Percentiles rank a stretch among this genome's conserved stretches.
These are phyloP conservation scores for Sciurus vulgaris DNA, from an alignment of 2,797 vertebrate species.

Conservation along the genomic window DNA sequence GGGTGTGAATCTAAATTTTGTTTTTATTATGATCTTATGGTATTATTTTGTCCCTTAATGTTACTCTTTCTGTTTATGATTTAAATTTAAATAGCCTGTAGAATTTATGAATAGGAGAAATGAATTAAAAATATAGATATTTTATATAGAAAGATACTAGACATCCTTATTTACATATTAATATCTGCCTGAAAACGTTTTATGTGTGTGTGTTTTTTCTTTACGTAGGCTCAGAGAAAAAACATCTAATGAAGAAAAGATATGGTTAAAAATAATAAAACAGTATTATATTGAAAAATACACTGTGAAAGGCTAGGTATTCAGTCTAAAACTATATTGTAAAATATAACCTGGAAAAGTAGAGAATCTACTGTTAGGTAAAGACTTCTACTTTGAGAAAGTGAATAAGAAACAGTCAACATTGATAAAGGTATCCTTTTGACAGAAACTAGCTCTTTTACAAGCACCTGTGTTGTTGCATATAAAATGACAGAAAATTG, in stretches of 20 bases:
- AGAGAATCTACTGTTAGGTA: too few relatives aligned
- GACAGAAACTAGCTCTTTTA: not conserved
- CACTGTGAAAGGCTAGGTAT: not conserved
- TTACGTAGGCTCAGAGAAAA: constrained; percentile 83
- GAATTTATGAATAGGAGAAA: not conserved
- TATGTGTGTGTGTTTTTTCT: not conserved
- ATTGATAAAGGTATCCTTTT: not conserved
- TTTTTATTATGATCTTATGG: too few relatives aligned
- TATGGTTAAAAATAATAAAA: constrained; percentile 80
- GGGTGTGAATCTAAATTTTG: too few relatives aligned
- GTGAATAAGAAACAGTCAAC: too few relatives aligned
- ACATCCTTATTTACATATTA: constrained; percentile 38
- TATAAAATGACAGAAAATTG: constrained; percentile 7
- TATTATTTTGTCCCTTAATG: too few relatives aligned
- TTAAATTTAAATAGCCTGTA: not conserved
- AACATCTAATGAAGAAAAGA: constrained; percentile 81
- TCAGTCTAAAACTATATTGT: not conserved
- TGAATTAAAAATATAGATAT: constrained; percentile 50
- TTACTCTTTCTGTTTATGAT: too few relatives aligned
- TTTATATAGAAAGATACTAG: constrained; percentile 31
- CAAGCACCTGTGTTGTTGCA: not conserved
- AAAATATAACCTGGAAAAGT: not conserved
- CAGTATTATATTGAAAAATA: constrained; percentile 14
- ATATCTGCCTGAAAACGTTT: constrained; percentile 40
- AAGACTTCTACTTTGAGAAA: too few relatives aligned